A percentile compares a stretch with the other conserved stretches of the same genome.
Conservation (phyloP, 2,797 vertebrate genomes). For the Netta rufina region DNA sequence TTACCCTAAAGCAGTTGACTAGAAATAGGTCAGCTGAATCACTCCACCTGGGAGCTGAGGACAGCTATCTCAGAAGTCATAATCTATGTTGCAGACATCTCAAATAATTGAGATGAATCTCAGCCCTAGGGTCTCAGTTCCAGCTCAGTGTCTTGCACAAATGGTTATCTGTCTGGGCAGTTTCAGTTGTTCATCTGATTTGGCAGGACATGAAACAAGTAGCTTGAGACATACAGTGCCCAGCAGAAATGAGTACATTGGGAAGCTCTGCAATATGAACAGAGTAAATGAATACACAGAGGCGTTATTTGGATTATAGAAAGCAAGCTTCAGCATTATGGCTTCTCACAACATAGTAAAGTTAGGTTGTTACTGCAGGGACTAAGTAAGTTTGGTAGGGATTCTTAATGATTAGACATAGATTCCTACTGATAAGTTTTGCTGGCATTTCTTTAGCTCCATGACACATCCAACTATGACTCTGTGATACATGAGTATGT, state of each 20-base stretch:
- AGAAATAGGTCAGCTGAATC: conserved; percentile 62
- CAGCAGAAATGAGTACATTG: background rate
- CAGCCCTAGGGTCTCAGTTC: conserved; percentile 15
- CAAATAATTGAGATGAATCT: conserved; percentile 35
- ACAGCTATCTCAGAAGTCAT: conserved; percentile 27
- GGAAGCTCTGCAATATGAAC: background rate
- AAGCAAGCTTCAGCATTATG: background rate
- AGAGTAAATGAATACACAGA: background rate
- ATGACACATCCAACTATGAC: background rate
- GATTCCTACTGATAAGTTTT: background rate
- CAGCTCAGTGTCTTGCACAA: conserved; percentile 47
- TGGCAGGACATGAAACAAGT: conserved; percentile 58
- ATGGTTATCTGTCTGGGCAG: conserved; percentile 16
- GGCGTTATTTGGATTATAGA: background rate
- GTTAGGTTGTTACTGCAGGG: background rate
- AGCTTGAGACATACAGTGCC: background rate
- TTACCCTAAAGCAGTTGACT: conserved; percentile 31
- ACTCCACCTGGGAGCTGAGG: background rate
- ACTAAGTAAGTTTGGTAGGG: background rate
- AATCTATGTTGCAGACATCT: conserved; percentile 34
- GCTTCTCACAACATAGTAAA: background rate
- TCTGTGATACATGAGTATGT: background rate
- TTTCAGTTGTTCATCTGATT: conserved; percentile 61
- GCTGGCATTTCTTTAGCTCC: background rate
- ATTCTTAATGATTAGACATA: background rate